A percentile compares a stretch with the other conserved stretches of the same genome.
Conservation (phyloP, 2,113 vertebrate genomes). For the Cyphomyrus discorhynchus region DNA sequence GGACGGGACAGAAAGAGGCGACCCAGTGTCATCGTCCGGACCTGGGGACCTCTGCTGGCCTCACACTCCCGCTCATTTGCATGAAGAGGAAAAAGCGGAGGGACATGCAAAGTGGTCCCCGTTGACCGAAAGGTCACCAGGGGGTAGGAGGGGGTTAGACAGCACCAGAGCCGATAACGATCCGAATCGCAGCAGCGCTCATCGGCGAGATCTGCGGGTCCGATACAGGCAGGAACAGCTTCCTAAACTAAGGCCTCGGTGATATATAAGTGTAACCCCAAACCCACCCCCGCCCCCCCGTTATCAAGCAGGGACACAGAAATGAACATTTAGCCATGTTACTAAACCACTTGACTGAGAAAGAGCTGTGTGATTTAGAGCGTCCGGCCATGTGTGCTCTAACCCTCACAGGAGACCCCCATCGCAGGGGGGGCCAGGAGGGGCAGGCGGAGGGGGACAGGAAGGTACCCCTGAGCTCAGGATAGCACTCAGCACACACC, state of each 20-base stretch:
- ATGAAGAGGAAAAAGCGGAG: slow-evolving; percentile 45
- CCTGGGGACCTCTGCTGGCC: slow-evolving; percentile 28
- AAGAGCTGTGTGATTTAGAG: not conserved
- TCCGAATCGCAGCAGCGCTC: not conserved
- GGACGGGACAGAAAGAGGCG: not conserved
- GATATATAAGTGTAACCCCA: not conserved
- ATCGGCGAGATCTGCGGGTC: slow-evolving; percentile 23
- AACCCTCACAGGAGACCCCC: not conserved
- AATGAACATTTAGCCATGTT: not conserved
- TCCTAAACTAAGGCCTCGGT: slow-evolving; percentile 27
- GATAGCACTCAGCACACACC: not conserved
- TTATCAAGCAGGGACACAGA: not conserved
- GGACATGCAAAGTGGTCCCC: slow-evolving; percentile 54
- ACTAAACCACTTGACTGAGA: not conserved
- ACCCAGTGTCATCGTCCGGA: too few species aligned
- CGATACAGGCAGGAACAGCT: slow-evolving; percentile 31
- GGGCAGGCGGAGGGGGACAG: not conserved
- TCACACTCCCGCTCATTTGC: slow-evolving; percentile 48
- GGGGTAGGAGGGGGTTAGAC: slow-evolving; percentile 12
- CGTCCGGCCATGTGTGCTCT: not conserved
- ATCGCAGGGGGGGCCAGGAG: not conserved
- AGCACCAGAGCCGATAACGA: slow-evolving; percentile 8
- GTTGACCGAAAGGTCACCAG: slow-evolving; percentile 59
- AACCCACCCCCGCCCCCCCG: not conserved
- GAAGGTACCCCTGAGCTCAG: too few species aligned